Conservation (phyloP, 2,797 vertebrate species). For the Synaphobranchus kaupii region DNA sequence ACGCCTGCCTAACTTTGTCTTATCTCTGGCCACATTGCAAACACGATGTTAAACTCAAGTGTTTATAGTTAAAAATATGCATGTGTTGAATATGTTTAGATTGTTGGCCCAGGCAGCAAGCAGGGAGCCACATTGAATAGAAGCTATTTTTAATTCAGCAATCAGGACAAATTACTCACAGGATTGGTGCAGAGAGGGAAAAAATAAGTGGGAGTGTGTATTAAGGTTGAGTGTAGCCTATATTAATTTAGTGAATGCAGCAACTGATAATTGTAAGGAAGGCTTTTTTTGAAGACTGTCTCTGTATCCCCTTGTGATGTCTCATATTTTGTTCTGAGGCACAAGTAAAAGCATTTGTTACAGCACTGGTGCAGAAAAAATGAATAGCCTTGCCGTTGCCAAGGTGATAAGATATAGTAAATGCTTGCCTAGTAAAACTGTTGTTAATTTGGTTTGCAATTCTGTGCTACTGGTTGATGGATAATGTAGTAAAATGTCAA, state of each 20-base stretch:
- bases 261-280: not conserved
- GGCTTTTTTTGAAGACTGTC: slow-evolving; percentile 5
- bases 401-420: slow-evolving; percentile 34
- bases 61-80: slow-evolving; percentile 45
- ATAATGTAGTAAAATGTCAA: slow-evolving; percentile 59
- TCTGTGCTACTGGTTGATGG: slow-evolving; percentile 53
- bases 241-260: slow-evolving; percentile 20
- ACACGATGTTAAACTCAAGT: slow-evolving; percentile 28
- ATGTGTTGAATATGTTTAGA: slow-evolving; percentile 44
- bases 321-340: slow-evolving; percentile 4
- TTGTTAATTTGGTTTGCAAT: slow-evolving; percentile 43
- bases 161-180: slow-evolving; percentile 41
- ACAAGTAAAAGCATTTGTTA: slow-evolving; percentile 16
- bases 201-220: slow-evolving; percentile 1
- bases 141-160: slow-evolving; percentile 23
- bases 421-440: slow-evolving; percentile 17
- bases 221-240: slow-evolving; percentile 6
- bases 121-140: slow-evolving; percentile 15
- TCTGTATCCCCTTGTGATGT: not conserved
- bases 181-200: slow-evolving; percentile 43
- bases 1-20: not conserved
- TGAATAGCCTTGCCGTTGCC: slow-evolving; percentile 26
- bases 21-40: not conserved
- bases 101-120: slow-evolving; percentile 39
- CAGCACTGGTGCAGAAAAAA: not conserved